These are phyloP conservation scores for Pteronotus mesoamericanus DNA, from an alignment of 2,797 vertebrate genomes.

Conservation along the genomic window DNA sequence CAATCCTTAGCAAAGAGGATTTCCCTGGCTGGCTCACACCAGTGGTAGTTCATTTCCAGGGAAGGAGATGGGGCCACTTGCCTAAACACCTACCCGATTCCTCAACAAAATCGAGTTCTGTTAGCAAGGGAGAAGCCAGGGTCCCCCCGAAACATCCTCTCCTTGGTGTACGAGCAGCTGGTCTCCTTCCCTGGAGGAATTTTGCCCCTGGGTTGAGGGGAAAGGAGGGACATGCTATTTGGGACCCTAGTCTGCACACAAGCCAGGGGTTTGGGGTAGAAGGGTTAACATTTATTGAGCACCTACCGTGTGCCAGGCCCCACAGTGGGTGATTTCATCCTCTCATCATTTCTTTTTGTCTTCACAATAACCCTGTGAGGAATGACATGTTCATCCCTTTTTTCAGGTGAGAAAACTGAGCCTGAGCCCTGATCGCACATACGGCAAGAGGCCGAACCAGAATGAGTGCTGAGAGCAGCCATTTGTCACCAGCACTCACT, in stretches of 20 bases:
- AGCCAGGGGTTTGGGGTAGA: neutral
- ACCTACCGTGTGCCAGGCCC: neutral
- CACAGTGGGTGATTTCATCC: neutral
- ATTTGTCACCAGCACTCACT: neutral
- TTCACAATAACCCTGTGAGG: neutral
- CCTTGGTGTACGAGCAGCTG: neutral
- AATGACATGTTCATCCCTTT: neutral
- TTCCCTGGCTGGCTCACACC: neutral
- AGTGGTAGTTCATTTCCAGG: neutral
- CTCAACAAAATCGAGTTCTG: neutral
- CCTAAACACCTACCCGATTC: neutral
- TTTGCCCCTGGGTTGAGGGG: neutral
- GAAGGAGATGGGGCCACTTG: neutral
- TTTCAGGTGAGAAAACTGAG: neutral
- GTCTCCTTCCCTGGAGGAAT: neutral
- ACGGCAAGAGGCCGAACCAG: neutral
- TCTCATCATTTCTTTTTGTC: neutral
- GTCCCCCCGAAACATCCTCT: rapidly evolving
- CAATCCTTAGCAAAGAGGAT: neutral
- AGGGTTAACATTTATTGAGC: neutral
- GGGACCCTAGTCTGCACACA: neutral
- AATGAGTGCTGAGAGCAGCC: neutral
- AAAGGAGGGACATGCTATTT: neutral
- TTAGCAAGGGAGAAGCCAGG: neutral
- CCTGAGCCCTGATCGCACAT: neutral